phyloP scores from a whole-genome alignment of 1,140 invertebrate genomes.

The Radopholus similis region DNA sequence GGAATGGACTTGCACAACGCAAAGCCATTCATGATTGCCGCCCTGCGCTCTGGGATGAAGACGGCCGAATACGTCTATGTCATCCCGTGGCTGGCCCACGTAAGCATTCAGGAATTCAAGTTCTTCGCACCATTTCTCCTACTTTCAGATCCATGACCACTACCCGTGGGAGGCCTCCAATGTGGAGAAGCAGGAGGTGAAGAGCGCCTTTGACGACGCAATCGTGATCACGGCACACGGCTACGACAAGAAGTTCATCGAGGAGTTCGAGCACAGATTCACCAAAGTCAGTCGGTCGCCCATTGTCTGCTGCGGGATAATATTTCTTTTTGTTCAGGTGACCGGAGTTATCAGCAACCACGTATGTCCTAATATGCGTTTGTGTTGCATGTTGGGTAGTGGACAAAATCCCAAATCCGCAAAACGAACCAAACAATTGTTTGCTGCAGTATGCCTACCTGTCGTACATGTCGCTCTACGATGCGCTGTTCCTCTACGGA shows the following conservation, averaged over 20 bases:
- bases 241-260: slow-evolving; percentile 59
- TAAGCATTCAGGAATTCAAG: slow-evolving; percentile 18
- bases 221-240: slow-evolving; percentile 58
- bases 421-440: background rate
- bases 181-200: slow-evolving; percentile 57
- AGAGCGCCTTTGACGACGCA: slow-evolving; percentile 51
- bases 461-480: slow-evolving; percentile 56
- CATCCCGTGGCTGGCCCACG: slow-evolving; percentile 57
- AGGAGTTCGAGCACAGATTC: slow-evolving; percentile 54
- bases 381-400: too few species aligned
- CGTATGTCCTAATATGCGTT: slow-evolving; percentile 31
- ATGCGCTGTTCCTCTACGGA: slow-evolving; percentile 57
- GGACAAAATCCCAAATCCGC: background rate
- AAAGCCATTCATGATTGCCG: slow-evolving; percentile 50
- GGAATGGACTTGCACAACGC: slow-evolving; percentile 58
- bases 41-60: slow-evolving; percentile 49
- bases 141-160: slow-evolving; percentile 51
- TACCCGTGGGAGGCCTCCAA: slow-evolving; percentile 59
- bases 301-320: too few species aligned
- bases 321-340: too few species aligned
- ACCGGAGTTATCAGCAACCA: slow-evolving; percentile 56
- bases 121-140: background rate
- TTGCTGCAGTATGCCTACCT: slow-evolving; percentile 57
- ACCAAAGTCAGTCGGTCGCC: slow-evolving; percentile 27
- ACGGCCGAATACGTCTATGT: slow-evolving; percentile 56